phyloP scores from a whole-genome alignment of 2,888 invertebrate genomes.

The Drosophila bunnanda region DNA sequence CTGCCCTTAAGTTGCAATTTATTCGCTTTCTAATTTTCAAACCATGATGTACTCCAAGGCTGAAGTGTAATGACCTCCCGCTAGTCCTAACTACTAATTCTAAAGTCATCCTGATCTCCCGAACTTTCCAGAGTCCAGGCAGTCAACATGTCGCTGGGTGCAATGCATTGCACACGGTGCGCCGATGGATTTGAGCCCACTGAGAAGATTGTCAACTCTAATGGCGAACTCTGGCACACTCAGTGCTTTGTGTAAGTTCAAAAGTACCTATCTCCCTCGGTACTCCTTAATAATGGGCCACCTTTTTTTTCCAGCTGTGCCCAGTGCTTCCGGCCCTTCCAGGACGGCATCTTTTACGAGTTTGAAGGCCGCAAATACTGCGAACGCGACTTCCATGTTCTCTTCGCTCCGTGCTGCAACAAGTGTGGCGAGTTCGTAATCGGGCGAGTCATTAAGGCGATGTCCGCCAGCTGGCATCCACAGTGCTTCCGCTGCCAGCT shows the following conservation, averaged over 20 bases:
- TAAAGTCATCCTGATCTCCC: not conserved
- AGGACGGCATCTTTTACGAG: conserved; percentile 98
- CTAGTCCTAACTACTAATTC: conserved; percentile 1
- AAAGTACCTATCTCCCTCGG: too few species aligned
- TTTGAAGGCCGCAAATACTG: conserved; percentile 99
- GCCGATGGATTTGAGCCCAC: conserved; percentile 97
- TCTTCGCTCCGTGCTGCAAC: conserved; percentile 97
- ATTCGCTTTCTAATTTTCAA: not conserved
- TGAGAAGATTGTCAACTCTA: conserved; percentile 99
- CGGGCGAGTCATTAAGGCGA: conserved; percentile 99
- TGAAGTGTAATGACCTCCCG: conserved; percentile 70
- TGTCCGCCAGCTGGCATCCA: conserved; percentile 99
- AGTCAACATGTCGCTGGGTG: conserved; percentile 92
- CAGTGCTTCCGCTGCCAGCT: conserved; percentile 98
- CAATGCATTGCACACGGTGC: conserved; percentile 97
- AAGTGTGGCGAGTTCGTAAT: conserved; percentile 97
- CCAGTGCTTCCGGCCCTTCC: conserved; percentile 99
- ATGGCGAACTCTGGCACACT: conserved; percentile 99
- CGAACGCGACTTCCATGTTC: conserved; percentile 98
- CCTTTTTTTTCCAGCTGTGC: conserved; percentile 90
- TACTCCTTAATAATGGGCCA: not conserved
- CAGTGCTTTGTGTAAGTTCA: conserved; percentile 98
- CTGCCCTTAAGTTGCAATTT: conserved; percentile 41
- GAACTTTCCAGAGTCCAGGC: conserved; percentile 77
- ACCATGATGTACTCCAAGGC: conserved; percentile 81